Evolutionary conservation across 2,888 invertebrate species (phyloP), one percentile per base, ranked within the genome.

Genomic region (Antheraea assamensis): DNA sequence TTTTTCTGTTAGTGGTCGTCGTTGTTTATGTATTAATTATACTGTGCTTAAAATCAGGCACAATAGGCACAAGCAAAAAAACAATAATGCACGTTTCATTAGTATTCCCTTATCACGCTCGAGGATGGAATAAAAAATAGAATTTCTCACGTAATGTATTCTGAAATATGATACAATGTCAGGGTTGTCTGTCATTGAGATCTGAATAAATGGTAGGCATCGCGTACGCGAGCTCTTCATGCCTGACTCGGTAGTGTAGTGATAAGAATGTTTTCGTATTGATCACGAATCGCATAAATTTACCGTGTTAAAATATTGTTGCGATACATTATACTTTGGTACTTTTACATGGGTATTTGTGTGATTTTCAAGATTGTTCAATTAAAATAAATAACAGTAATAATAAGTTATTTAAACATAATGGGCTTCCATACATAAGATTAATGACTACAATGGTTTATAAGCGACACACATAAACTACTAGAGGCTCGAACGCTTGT

Each of bases 121-220:
- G 27, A 15, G 61, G 30, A 5, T 30, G 61, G 17, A 30, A 30
- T 27, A 61, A 64, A 64, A 64, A 64, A 64, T 64, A 27, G 61
- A 30, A 15, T 64, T 64, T 15, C 30, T 7, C 30, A 64, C 17
- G 17, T 64, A 64, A 64, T 64, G 30, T 64, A 30, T 64, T 64
- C 61, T 30, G 27, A 17, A 3, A 61, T 61, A 61, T 24, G 27
- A 61, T 27, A 61, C 61, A 27, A 64, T 30, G 61, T 64, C 15
- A 30, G 15, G 61, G 30, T 17, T 64, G 61, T 64, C 61, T 64
- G 17, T 64, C 61, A 64, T 17, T 64, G 61, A 17, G 27, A 5
- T 42, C 15, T 27, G 61, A 30, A 64, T 64, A 64, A 64, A 64
- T 64, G 30, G 61, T 17, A 64, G 61, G 61, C 61, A 27, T 64